These are phyloP conservation scores for Archilochus colubris DNA, from an alignment of 2,113 vertebrate species.

Conservation along the genomic window DNA sequence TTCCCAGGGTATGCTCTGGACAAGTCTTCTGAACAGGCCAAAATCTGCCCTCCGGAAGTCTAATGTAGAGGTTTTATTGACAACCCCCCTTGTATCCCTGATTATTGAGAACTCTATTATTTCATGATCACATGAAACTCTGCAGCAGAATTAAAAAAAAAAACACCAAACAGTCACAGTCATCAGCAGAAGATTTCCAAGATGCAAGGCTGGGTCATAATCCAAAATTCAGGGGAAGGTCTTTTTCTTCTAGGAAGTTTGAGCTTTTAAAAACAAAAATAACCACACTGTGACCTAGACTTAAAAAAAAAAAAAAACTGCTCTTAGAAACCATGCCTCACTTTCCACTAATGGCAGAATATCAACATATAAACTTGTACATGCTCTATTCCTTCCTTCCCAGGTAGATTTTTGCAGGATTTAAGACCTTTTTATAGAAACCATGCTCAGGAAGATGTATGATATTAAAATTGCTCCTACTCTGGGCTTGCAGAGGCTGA, in stretches of 20 bases:
- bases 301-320: too few species aligned
- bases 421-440: neutral
- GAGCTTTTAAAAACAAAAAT: neutral
- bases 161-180: neutral
- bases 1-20: too few species aligned
- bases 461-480: neutral
- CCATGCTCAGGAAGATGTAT: neutral
- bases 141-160: neutral
- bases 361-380: neutral
- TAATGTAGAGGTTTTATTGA: too few species aligned
- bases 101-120: too few species aligned
- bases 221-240: neutral
- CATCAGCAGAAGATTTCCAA: neutral
- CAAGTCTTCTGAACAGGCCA: too few species aligned
- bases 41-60: too few species aligned
- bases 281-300: neutral
- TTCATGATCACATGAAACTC: neutral
- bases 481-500: neutral
- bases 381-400: neutral
- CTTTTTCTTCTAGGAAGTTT: neutral
- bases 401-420: neutral
- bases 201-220: accelerated
- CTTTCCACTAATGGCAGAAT: neutral
- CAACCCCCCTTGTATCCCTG: too few species aligned
- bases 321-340: neutral